Evolutionary conservation across 2,113 vertebrate genomes (phyloP).

Genomic region (Leucopsar rothschildi): DNA sequence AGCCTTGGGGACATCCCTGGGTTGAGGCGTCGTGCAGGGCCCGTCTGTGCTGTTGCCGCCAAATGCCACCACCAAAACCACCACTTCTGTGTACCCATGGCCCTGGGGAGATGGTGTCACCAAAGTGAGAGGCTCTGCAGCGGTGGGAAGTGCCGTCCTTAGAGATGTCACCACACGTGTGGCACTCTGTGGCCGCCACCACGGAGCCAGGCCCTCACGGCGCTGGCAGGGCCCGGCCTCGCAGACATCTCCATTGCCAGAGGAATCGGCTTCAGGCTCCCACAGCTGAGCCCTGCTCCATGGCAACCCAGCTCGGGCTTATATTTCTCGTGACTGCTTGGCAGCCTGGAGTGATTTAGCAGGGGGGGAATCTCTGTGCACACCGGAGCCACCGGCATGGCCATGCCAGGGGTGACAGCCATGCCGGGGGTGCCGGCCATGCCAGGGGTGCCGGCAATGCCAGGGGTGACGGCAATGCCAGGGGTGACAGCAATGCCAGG

Average conservation of each 20-base stretch:
- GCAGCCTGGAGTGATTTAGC: conserved; percentile 61
- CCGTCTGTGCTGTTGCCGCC: neutral
- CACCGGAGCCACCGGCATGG: neutral
- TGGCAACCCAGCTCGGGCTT: conserved; percentile 50
- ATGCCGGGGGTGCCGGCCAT: too few species aligned
- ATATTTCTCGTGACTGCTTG: conserved; percentile 63
- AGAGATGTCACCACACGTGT: neutral
- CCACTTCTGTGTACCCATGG: neutral
- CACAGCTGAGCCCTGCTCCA: conserved; percentile 38
- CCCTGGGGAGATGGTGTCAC: neutral
- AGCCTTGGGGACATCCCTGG: neutral
- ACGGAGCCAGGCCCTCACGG: neutral
- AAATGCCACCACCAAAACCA: neutral
- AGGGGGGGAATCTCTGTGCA: conserved; percentile 23
- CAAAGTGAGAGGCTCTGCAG: fast-evolving
- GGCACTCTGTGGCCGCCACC: fast-evolving
- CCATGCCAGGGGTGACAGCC: neutral
- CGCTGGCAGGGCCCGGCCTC: neutral
- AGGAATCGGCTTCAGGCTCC: neutral
- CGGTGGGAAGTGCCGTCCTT: neutral
- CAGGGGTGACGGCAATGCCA: neutral
- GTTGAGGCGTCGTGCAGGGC: neutral
- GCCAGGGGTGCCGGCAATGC: too few species aligned
- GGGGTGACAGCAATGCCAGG: too few species aligned
- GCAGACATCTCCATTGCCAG: neutral